Evolutionary conservation across 2,113 vertebrate species (phyloP), one percentile per base, ranked within the genome.

Genomic region (Epinephelus moara): DNA sequence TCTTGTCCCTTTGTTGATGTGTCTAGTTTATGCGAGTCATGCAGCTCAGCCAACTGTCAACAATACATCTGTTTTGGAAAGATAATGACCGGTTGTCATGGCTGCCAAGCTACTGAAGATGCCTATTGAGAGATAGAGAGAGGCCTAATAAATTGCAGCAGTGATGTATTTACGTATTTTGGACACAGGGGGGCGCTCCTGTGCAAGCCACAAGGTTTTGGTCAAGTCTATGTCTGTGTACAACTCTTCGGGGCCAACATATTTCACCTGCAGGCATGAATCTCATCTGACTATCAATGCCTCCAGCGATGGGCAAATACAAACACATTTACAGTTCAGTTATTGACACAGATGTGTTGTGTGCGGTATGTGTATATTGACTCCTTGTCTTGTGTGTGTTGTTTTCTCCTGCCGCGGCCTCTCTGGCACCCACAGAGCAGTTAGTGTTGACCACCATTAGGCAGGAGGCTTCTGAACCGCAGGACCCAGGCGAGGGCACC

Each of bases 391-490:
- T 91, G 85, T 94, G 88, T 96, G 92, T 95, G 94, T 94, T 94
- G 81, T 95, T 95, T 85, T 91, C 89, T 95, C 92, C 87, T 30
- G 90, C 76, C 74, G 68, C 71, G 86, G 85, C 92, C 81, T 87
- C 76, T 86, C 75, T 72, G 80, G 88, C 60, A 49, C 90, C 91
- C 88, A 89, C 95, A 96, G 96, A 96, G 89, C 95, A 96, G 93
- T 96, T 96, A 96, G 96, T 95, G 92, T 96, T 96, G 96, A 94
- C 94, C 89, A 75, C 94, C 92, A 93, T 96, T 96, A 96, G 95
- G 88, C 95, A 96, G 93, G 95, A 95, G 80, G 86, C 93, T 74
- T 82, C 94, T 91, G 88, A 92, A 75, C 93, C 66, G 72, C 94
- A 93, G 88, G 95, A 96, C 90, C 94, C 91, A 79, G 92, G 85